These are phyloP conservation scores for Ancistrus triradiatus DNA, from an alignment of 2,113 vertebrate genomes.

Conservation along the genomic window DNA sequence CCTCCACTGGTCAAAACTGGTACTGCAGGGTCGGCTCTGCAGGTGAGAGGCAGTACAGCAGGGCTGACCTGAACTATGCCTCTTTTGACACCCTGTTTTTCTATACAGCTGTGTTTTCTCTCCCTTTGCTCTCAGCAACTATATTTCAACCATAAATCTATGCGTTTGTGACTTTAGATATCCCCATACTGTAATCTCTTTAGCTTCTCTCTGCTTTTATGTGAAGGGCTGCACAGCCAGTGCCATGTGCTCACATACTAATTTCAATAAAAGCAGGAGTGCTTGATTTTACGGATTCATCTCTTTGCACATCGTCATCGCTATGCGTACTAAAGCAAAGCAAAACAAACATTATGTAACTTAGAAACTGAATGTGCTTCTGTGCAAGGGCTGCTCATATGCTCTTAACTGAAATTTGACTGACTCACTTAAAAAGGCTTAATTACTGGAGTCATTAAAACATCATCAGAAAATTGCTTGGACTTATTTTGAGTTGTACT, in stretches of 20 bases:
- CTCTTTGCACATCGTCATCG: constrained; percentile 14
- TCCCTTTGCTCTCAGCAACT: constrained; percentile 6
- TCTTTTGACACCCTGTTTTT: constrained; percentile 1
- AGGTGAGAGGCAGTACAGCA: too few species aligned
- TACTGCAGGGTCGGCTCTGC: too few species aligned
- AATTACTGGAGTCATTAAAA: constrained; percentile 27
- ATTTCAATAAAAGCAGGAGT: constrained; percentile 38
- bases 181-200: constrained; percentile 30
- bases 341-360: constrained; percentile 29
- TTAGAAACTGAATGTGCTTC: constrained; percentile 17
- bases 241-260: constrained; percentile 11
- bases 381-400: constrained; percentile 5
- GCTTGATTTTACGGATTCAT: constrained; percentile 27
- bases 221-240: background rate
- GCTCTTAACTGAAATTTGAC: constrained; percentile 4
- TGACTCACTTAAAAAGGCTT: constrained; percentile 5
- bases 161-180: constrained; percentile 41
- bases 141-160: constrained; percentile 42
- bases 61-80: too few species aligned
- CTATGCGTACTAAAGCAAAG: too few species aligned
- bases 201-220: constrained; percentile 15
- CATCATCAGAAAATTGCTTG: constrained; percentile 16
- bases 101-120: constrained; percentile 9
- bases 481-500: constrained; percentile 4
- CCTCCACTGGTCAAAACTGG: too few species aligned